Evolutionary conservation across 1,140 invertebrate genomes (phyloP).

Genomic region (Carposina sasakii): DNA sequence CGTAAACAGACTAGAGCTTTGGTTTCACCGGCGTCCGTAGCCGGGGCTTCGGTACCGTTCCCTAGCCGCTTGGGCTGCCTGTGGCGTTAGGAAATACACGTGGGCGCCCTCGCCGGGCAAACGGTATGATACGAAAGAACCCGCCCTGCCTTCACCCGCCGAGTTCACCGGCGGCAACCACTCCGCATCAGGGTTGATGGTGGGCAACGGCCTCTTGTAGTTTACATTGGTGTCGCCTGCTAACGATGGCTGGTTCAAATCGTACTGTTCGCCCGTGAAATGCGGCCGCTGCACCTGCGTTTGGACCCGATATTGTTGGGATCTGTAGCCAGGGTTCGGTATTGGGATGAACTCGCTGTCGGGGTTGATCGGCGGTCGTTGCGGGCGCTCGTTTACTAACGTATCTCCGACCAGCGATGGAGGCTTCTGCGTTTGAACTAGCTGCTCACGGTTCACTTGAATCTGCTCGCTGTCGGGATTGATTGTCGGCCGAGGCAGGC

Average conservation of each 20-base stretch:
- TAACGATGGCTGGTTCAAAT: slow-evolving; percentile 64
- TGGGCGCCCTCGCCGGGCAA: slow-evolving; percentile 80
- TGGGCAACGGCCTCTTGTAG: slow-evolving; percentile 73
- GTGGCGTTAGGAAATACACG: slow-evolving; percentile 84
- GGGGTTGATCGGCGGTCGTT: slow-evolving; percentile 77
- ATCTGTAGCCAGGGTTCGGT: slow-evolving; percentile 60
- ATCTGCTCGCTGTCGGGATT: slow-evolving; percentile 76
- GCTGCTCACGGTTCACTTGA: slow-evolving; percentile 30
- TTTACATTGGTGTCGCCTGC: slow-evolving; percentile 77
- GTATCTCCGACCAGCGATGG: slow-evolving; percentile 75
- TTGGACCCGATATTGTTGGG: slow-evolving; percentile 55
- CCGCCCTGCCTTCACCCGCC: slow-evolving; percentile 65
- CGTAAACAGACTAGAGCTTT: slow-evolving; percentile 63
- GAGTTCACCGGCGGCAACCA: slow-evolving; percentile 69
- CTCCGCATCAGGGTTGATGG: slow-evolving; percentile 80
- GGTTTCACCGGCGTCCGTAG: slow-evolving; percentile 68
- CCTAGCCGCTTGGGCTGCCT: slow-evolving; percentile 74
- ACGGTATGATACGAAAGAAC: slow-evolving; percentile 78
- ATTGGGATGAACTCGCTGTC: slow-evolving; percentile 76
- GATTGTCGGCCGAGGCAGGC: slow-evolving; percentile 72
- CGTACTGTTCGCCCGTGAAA: slow-evolving; percentile 51
- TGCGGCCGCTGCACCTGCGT: slow-evolving; percentile 39
- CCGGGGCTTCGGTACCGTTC: slow-evolving; percentile 73
- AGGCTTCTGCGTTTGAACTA: slow-evolving; percentile 43
- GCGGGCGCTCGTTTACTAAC: slow-evolving; percentile 75